phyloP scores from a whole-genome alignment of 2,888 invertebrate genomes.

The Cryptophagus acutangulus region DNA sequence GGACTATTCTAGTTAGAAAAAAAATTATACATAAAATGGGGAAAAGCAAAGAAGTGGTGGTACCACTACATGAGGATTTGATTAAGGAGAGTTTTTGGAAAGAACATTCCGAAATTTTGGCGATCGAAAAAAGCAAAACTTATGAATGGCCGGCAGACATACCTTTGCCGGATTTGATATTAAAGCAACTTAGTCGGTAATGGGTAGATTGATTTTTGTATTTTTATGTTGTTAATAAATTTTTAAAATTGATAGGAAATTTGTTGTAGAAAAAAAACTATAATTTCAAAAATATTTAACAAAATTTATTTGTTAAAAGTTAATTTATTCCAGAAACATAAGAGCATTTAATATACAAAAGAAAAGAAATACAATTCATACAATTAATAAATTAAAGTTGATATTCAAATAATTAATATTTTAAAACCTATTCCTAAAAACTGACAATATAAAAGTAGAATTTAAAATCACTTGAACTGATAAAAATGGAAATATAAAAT shows the following conservation, averaged over 20 bases:
- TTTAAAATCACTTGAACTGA: too few species aligned
- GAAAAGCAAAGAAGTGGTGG: slow-evolving; percentile 53
- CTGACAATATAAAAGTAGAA: too few species aligned
- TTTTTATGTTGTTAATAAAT: background rate
- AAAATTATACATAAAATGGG: slow-evolving; percentile 48
- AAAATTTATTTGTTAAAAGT: too few species aligned
- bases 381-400: too few species aligned
- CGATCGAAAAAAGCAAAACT: slow-evolving; percentile 29
- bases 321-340: too few species aligned
- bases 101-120: slow-evolving; percentile 60
- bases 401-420: too few species aligned
- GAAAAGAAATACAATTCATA: too few species aligned
- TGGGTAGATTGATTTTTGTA: background rate
- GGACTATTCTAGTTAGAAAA: slow-evolving; percentile 77
- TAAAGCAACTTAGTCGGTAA: slow-evolving; percentile 31
- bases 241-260: background rate
- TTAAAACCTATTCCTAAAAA: too few species aligned
- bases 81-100: slow-evolving; percentile 84
- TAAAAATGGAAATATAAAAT: too few species aligned
- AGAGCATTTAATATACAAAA: too few species aligned
- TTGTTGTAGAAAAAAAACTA: slow-evolving; percentile 1
- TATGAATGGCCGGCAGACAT: slow-evolving; percentile 32
- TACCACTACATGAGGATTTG: slow-evolving; percentile 75
- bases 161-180: slow-evolving; percentile 36
- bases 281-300: too few species aligned